These are phyloP conservation scores for Crotalus tigris DNA, from an alignment of 2,113 vertebrate species.

Conservation along the genomic window DNA sequence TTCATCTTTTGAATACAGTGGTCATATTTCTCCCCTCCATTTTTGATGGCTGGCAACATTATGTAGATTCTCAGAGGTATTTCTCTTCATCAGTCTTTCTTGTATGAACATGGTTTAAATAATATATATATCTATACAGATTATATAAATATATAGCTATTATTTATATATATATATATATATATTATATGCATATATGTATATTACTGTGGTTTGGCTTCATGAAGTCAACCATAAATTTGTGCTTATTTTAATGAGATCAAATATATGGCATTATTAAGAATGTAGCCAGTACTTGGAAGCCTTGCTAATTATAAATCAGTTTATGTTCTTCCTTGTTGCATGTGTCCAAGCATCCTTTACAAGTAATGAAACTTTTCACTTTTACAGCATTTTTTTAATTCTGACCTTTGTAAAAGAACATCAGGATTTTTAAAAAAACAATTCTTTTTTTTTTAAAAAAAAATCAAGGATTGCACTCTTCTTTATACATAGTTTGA, in stretches of 20 bases:
- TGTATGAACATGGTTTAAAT: constrained; percentile 44
- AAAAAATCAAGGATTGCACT: constrained; percentile 31
- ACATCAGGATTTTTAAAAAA: constrained; percentile 41
- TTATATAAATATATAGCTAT: constrained; percentile 66
- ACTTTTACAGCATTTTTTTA: constrained; percentile 42
- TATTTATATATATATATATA: constrained; percentile 36
- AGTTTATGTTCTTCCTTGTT: constrained; percentile 23
- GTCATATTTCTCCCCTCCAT: not conserved
- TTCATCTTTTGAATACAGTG: constrained; percentile 28
- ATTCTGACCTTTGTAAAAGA: constrained; percentile 30
- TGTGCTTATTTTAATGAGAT: constrained; percentile 60
- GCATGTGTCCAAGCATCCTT: constrained; percentile 30
- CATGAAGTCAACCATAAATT: constrained; percentile 55
- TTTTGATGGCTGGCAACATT: constrained; percentile 29
- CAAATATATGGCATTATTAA: constrained; percentile 49
- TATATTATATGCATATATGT: constrained; percentile 31
- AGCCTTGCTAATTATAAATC: constrained; percentile 10
- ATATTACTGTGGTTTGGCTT: constrained; percentile 58
- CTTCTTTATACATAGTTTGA: constrained; percentile 34
- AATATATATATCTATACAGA: constrained; percentile 49
- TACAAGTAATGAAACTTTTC: constrained; percentile 27
- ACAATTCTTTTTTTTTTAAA: not conserved
- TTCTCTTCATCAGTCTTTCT: constrained; percentile 38
- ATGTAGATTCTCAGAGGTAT: constrained; percentile 44
- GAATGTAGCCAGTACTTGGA: constrained; percentile 14